Conservation (phyloP, 2,797 vertebrate species). For the Paedocypris micromegethes region DNA sequence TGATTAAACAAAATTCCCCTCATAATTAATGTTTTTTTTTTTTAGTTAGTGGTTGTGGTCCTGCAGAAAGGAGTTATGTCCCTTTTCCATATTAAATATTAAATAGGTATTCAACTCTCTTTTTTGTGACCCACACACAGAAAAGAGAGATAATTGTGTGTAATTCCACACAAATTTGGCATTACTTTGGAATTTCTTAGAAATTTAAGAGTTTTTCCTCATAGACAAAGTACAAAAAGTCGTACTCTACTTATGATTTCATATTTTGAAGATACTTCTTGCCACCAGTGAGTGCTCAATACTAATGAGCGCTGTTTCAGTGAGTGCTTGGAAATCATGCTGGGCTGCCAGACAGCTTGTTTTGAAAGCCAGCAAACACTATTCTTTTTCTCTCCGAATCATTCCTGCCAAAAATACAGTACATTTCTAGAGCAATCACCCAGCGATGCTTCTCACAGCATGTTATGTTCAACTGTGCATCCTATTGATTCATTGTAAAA, state of each 20-base stretch:
- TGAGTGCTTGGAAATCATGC: slow-evolving; percentile 20
- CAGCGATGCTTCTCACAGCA: slow-evolving; percentile 4
- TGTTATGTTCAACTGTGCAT: slow-evolving; percentile 20
- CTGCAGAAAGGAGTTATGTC: too few species aligned
- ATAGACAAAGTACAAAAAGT: background rate
- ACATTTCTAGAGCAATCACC: slow-evolving; percentile 30
- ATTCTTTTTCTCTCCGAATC: slow-evolving; percentile 22
- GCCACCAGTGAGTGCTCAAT: slow-evolving; percentile 11
- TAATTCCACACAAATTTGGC: too few species aligned
- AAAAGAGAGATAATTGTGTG: too few species aligned
- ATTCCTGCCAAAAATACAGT: slow-evolving; percentile 17
- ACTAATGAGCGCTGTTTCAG: slow-evolving; percentile 25
- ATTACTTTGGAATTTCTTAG: background rate
- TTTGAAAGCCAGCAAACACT: slow-evolving; percentile 20
- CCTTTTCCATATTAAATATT: too few species aligned
- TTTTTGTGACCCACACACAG: too few species aligned
- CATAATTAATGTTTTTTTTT: too few species aligned
- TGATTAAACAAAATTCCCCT: too few species aligned
- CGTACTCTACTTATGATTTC: background rate
- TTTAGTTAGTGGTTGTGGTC: too few species aligned
- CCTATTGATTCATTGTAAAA: slow-evolving; percentile 30
- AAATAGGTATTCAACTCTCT: too few species aligned
- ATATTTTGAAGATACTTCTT: slow-evolving; percentile 15
- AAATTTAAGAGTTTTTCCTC: background rate
- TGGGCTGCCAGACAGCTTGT: slow-evolving; percentile 25